phyloP scores from a whole-genome alignment of 2,888 invertebrate genomes.

The Lapara coniferarum region DNA sequence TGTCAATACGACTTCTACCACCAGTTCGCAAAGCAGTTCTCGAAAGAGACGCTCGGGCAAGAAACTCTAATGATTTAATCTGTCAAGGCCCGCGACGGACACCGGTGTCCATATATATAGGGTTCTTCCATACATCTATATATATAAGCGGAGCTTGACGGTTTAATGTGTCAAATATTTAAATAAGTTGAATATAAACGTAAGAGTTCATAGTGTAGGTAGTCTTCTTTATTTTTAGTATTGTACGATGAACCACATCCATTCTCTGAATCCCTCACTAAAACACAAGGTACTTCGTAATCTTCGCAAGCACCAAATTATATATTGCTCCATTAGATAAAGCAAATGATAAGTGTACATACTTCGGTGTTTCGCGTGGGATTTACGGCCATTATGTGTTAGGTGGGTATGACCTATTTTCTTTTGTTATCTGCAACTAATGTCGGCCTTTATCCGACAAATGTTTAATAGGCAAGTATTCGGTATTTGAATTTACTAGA shows the following conservation, averaged over 20 bases:
- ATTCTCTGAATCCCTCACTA: background rate
- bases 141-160: no score
- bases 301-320: slow-evolving; percentile 17
- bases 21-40: no score
- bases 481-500: slow-evolving; percentile 1
- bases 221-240: background rate
- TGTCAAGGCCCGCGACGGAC: no score
- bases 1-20: no score
- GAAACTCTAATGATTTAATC: no score
- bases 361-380: slow-evolving; percentile 17
- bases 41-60: no score
- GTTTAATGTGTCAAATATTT: no score
- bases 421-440: slow-evolving; percentile 27
- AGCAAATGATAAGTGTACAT: slow-evolving; percentile 18
- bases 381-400: slow-evolving; percentile 25
- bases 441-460: slow-evolving; percentile 8
- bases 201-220: no score
- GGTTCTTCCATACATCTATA: no score
- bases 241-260: background rate
- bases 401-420: slow-evolving; percentile 25
- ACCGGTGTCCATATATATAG: no score
- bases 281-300: slow-evolving; percentile 25
- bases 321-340: slow-evolving; percentile 24
- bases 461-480: slow-evolving; percentile 5
- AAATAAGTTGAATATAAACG: no score